A percentile compares a stretch with the other conserved stretches of the same genome.
phyloP scores from a whole-genome alignment of 2,113 vertebrate species.

The Peromyscus maniculatus region DNA sequence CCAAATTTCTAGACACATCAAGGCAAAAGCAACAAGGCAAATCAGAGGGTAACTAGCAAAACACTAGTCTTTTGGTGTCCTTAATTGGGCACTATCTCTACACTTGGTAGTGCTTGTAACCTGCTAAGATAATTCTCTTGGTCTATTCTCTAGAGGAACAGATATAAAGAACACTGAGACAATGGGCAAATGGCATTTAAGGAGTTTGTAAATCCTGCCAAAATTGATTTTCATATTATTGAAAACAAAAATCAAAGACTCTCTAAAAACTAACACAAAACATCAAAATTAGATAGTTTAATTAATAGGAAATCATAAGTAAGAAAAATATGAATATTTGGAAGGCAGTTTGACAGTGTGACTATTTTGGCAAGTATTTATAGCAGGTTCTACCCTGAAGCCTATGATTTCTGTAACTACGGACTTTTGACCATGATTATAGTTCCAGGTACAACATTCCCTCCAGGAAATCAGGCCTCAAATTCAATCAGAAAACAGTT shows the following conservation, averaged over 20 bases:
- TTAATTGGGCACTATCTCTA: neutral
- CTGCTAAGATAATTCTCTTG: neutral
- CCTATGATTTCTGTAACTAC: neutral
- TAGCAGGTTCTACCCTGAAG: neutral
- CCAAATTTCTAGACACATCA: neutral
- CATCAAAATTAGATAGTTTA: neutral
- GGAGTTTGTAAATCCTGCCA: neutral
- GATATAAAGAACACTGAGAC: neutral
- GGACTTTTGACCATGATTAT: neutral
- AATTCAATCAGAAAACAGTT: neutral
- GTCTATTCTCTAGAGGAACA: neutral
- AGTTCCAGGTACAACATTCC: neutral
- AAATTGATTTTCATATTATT: slow-evolving; percentile 2
- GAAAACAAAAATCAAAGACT: neutral
- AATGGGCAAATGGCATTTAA: neutral
- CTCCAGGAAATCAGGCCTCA: too few species aligned
- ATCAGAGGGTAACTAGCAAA: neutral
- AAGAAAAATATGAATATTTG: neutral
- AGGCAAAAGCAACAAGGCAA: neutral
- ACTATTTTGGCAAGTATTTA: neutral
- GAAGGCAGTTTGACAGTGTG: neutral
- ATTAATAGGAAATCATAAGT: neutral
- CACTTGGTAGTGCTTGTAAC: neutral
- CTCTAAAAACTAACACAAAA: neutral
- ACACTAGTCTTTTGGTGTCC: too few species aligned